These are phyloP conservation scores for Papilio protenor DNA, from an alignment of 2,888 invertebrate genomes.

Conservation along the genomic window DNA sequence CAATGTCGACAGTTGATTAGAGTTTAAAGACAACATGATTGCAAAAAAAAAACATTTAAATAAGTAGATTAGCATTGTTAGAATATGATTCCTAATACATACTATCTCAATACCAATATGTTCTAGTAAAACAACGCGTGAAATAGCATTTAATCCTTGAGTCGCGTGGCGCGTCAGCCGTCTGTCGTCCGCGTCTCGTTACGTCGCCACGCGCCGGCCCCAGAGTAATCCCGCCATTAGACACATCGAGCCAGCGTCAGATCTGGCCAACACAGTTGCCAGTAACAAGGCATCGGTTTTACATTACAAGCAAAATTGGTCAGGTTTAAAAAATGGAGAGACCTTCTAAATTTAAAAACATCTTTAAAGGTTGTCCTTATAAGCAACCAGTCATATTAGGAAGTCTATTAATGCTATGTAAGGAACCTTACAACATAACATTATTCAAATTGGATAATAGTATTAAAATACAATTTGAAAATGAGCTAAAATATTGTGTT, in stretches of 20 bases:
- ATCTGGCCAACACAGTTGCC: constrained; percentile 53
- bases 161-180: constrained; percentile 71
- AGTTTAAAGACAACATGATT: neutral
- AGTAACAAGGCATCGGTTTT: constrained; percentile 47
- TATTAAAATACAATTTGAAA: constrained; percentile 23
- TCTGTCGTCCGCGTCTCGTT: constrained; percentile 77
- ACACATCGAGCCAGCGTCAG: constrained; percentile 62
- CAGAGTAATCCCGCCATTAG: constrained; percentile 66
- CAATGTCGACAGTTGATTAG: neutral
- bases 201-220: constrained; percentile 65
- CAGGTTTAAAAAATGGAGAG: neutral
- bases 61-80: neutral
- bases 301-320: constrained; percentile 13
- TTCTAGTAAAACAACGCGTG: constrained; percentile 25
- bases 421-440: neutral
- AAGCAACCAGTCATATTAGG: neutral
- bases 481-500: neutral
- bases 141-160: constrained; percentile 40
- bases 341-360: neutral
- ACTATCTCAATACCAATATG: neutral
- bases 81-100: constrained; percentile 1
- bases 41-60: neutral
- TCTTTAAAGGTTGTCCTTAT: neutral
- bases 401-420: neutral
- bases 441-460: neutral